Evolutionary conservation across 2,797 vertebrate species (phyloP), one percentile per base, ranked within the genome.

Genomic region (Artibeus jamaicensis): DNA sequence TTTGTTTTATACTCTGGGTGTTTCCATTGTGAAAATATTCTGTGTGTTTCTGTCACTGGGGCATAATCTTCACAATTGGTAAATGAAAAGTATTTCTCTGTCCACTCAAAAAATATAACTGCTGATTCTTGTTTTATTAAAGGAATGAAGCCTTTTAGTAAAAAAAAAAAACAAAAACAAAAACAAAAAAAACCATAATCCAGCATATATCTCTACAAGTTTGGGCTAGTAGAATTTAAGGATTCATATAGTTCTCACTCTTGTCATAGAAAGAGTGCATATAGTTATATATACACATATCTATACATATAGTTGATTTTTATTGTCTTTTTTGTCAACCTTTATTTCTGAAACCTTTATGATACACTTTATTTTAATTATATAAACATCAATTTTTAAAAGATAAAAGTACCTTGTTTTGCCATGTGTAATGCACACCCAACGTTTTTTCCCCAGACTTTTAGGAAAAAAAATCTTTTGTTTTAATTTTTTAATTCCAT

Each of bases 11-110:
- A 39, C 65, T 96, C 86, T 83, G 55, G 86, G 70, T 94, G 29
- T 96, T 96, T 95, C 95, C 97, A 97, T 97, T 98, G 97, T 98
- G 97, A 98, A 94, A 97, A 97, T 96, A 95, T 94, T 97, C 94
- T 92, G 88, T 96, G 97, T 96, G 91, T 96, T 94, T 97, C 59
- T 95, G 8, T 96, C 24, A 62, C 86, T 97, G 85, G 81, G 97
- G 48, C 89, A 88, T 97, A 97, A 59, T 85, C 97, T 97, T 65
- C 81, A 86, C 62, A 97, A 96, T 96, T 77, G 92, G 97, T 94
- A 97, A 98, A 97, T 95, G 92, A 94, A 93, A 97, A 88, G 79
- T 97, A 96, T 97, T 97, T 83, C 96, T 98, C 79, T 96, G 24
- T 96, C 95, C 77, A 73, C 85, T 97, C 79, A 90, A 96, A 37